Evolutionary conservation across 2,888 invertebrate genomes (phyloP), one percentile per base, ranked within the genome.

Genomic region (Vandiemenella viatica): DNA sequence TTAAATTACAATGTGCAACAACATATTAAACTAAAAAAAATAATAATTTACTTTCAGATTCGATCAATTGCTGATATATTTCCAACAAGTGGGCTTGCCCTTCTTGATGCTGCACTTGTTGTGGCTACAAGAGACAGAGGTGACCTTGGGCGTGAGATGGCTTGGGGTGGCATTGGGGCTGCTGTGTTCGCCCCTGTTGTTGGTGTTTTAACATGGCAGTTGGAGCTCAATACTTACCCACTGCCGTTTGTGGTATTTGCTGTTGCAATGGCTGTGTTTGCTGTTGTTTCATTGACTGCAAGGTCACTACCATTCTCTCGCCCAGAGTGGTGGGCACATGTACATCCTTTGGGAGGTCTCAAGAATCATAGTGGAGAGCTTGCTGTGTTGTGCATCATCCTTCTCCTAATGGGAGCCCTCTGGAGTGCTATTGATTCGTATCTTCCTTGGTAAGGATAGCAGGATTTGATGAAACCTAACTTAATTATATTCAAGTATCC

Each of bases 391-490:
- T 73, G 80, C 26, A 63, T 82, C 18, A 76, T 88, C 4, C 69
- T 86, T 19, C 70, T 80, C 5, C 61, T 83, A 13, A 73, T 87
- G 50, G 89, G 89, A 15, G 72, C 77, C 4, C 76, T 87, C 58
- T 88, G 87, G 82, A 81, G 83, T 61, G 79, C 80, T 52, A 79
- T 87, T 60, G 86, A 88, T 64, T 77, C 79, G 10, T 88, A 80
- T 61, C 65, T 87, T 53, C 79, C 79, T 22, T 79, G 82, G 80
- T 81, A 68, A 65, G 71, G 66, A 22, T 32, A 18, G 16, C n/a
- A n/a, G n/a, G n/a, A n/a, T n/a, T n/a, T n/a, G n/a, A n/a, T n/a
- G n/a, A n/a, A n/a, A n/a, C n/a, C n/a, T n/a, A n/a, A n/a, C n/a
- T n/a, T n/a, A n/a, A n/a, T n/a, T n/a, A n/a, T n/a, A n/a, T n/a